These are phyloP conservation scores for Myotis daubentonii DNA, from an alignment of 2,797 vertebrate genomes.

Conservation along the genomic window DNA sequence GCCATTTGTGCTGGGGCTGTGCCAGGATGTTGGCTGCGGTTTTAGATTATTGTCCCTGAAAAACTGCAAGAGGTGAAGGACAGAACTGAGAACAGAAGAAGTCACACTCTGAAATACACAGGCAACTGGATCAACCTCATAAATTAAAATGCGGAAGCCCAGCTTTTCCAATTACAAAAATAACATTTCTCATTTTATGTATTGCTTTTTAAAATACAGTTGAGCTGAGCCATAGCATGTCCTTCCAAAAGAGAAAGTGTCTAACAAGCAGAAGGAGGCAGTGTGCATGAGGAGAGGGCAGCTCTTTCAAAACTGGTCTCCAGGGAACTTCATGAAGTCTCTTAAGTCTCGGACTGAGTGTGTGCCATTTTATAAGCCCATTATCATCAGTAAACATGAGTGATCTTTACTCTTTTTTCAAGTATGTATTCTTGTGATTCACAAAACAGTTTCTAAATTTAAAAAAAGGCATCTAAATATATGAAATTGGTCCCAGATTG, in stretches of 20 bases:
- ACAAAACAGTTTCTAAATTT: not conserved
- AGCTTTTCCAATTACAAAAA: conserved; percentile 45
- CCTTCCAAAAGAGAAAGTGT: conserved; percentile 12
- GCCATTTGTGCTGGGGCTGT: conserved; percentile 47
- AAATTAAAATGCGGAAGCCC: not conserved
- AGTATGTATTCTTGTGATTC: not conserved
- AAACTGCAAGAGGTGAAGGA: conserved; percentile 18
- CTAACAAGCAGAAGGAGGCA: not conserved
- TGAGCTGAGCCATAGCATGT: not conserved
- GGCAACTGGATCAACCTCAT: not conserved
- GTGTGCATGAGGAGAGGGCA: not conserved
- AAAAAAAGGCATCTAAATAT: not conserved
- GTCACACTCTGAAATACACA: not conserved
- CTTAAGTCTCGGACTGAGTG: not conserved
- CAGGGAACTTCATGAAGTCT: not conserved
- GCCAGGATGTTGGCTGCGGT: conserved; percentile 34
- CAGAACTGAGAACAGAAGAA: conserved; percentile 16
- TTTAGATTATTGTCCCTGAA: conserved; percentile 46
- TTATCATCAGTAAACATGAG: not conserved
- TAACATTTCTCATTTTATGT: not conserved
- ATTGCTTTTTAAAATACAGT: not conserved
- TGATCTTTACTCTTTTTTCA: not conserved
- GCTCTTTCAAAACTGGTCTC: not conserved
- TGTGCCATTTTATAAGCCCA: not conserved
- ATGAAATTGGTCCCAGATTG: not conserved